phyloP scores from a whole-genome alignment of 2,113 vertebrate genomes.

The Murina feae region DNA sequence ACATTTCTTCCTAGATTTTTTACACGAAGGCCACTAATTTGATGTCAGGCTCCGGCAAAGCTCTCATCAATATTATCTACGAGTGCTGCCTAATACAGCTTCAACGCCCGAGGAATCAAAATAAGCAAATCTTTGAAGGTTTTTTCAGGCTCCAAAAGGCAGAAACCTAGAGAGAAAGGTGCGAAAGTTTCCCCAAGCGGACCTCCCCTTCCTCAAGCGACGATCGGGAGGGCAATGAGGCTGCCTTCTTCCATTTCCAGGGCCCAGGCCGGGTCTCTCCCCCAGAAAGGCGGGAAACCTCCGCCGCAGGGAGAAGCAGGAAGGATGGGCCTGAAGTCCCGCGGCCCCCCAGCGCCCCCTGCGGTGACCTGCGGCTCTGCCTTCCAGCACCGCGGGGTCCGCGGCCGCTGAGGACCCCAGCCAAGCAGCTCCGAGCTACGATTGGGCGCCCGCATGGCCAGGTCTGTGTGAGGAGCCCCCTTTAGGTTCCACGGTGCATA shows the following conservation, averaged over 20 bases:
- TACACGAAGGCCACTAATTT: constrained; percentile 88
- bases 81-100: constrained; percentile 79
- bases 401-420: background rate
- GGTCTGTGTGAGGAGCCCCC: background rate
- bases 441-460: background rate
- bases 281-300: background rate
- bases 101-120: constrained; percentile 67
- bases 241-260: background rate
- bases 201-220: constrained; percentile 11
- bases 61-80: constrained; percentile 89
- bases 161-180: constrained; percentile 18
- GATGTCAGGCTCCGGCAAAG: constrained; percentile 83
- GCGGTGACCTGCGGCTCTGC: too few species aligned
- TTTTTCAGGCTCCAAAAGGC: constrained; percentile 55
- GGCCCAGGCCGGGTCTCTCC: background rate
- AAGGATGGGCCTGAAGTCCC: background rate
- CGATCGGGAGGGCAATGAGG: constrained; percentile 26
- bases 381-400: background rate
- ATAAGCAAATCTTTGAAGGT: constrained; percentile 70
- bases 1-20: constrained; percentile 82
- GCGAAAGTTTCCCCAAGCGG: constrained; percentile 53
- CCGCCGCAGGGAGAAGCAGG: background rate
- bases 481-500: background rate
- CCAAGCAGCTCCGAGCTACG: background rate
- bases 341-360: constrained; percentile 13